Evolutionary conservation across 23 tunicate species (phyloP), one percentile per base, ranked within the genome.

Genomic region (Phallusia fumigata): DNA sequence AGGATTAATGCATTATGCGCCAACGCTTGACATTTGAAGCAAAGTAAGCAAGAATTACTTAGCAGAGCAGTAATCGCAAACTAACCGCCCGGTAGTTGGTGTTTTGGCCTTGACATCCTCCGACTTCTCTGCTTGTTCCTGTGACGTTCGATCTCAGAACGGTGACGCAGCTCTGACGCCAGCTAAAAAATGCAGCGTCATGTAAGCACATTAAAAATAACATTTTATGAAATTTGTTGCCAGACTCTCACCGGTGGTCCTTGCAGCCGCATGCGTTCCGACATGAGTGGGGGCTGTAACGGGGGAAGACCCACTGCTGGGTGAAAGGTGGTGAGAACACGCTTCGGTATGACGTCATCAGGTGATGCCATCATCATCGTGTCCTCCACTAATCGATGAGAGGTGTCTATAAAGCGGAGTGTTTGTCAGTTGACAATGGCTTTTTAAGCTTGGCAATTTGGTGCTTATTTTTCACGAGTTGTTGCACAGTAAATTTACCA

Each of bases 311-410:
- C 28, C 28, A 58, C 69, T 1, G 28, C 1, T 58, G 69, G 69
- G 69, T 58, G 69, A 22, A 58, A 22, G 69, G 69, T 58, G 11
- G 69, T 58, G 69, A 58, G 8, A 6, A 58, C 69, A 1, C 69
- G 26, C 28, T 22, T 16, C 5, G 69, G 69, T 1, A 22, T 24
- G 11, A 6, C 69, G 53, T 22, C 18, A 77, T 26, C 16, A 34
- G 80, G 80, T 77, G 53, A 18, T 40, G 80, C 52, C 80, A 77
- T 77, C 80, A 77, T 77, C 21, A 45, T 77, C 19, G 80, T 35
- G 52, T 40, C 80, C 12, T 3, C 18, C 34, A 45, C 31, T 15
- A 77, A 45, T 30, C 26, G 80, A 34, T 40, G 12, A 6, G 80
- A 22, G 53, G 3, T 1, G 5, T 58, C 69, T 58, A 16, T 24